Percentiles rank a stretch among this genome's conserved stretches.
Evolutionary conservation across 2,888 invertebrate species (phyloP).

Genomic region (Entomobrya proxima): DNA sequence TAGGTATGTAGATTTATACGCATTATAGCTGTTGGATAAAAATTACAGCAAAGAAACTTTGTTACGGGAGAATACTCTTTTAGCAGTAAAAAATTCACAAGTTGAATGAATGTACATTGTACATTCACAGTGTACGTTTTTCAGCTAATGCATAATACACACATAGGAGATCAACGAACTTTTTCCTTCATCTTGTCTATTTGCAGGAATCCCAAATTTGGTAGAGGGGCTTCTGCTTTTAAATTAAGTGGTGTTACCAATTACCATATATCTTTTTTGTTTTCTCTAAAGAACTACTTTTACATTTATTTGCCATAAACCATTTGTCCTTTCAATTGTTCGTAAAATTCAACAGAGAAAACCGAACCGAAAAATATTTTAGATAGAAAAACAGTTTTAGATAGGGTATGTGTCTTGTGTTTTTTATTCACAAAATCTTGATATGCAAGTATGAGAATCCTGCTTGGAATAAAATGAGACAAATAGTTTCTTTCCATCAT

Average conservation of each 20-base stretch:
- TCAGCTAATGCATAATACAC: not conserved
- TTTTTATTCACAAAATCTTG: too few relatives aligned
- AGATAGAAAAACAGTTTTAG: not conserved
- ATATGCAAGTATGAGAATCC: too few relatives aligned
- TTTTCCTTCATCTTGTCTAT: not conserved
- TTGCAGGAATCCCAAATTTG: not conserved
- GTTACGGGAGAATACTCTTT: too few relatives aligned
- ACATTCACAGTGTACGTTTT: not conserved
- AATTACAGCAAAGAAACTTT: too few relatives aligned
- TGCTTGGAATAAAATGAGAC: too few relatives aligned
- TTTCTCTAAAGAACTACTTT: not conserved
- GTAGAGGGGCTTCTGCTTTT: not conserved
- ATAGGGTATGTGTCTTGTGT: not conserved
- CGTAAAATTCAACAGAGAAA: not conserved
- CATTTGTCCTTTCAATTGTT: not conserved
- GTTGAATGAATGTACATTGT: not conserved
- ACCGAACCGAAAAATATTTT: not conserved
- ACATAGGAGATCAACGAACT: not conserved
- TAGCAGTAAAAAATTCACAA: not conserved
- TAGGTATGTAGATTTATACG: not conserved
- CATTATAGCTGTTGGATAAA: not conserved
- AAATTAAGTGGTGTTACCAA: conserved; percentile 12
- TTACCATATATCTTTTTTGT: not conserved
- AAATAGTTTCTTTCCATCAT: too few relatives aligned
- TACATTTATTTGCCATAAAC: conserved; percentile 10